phyloP scores from a whole-genome alignment of 2,113 vertebrate species.

The Platichthys flesus region DNA sequence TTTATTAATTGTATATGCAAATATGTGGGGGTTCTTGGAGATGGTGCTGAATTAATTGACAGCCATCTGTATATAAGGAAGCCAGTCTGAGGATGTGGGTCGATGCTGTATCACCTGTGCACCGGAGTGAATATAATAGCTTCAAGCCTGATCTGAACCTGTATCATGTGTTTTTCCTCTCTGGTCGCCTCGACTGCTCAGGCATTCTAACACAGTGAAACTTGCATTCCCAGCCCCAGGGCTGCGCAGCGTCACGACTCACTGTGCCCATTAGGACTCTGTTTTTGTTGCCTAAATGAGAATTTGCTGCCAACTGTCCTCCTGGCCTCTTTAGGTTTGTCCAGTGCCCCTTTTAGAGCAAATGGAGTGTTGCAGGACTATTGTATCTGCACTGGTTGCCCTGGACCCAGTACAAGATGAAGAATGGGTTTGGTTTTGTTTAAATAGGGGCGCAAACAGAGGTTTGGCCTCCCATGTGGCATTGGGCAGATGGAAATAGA shows the following conservation, averaged over 20 bases:
- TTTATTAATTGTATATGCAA: too few species aligned
- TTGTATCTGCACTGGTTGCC: constrained; percentile 41
- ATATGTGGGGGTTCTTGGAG: too few species aligned
- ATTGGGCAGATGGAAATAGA: constrained; percentile 50
- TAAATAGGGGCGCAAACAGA: constrained; percentile 24
- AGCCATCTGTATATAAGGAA: too few species aligned
- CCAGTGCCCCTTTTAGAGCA: constrained; percentile 49
- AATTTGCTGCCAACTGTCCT: constrained; percentile 55
- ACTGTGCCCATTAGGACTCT: constrained; percentile 58
- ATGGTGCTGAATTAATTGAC: too few species aligned
- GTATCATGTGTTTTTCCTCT: too few species aligned
- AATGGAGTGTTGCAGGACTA: constrained; percentile 47
- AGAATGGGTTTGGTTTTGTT: constrained; percentile 10
- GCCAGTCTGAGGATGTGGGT: too few species aligned
- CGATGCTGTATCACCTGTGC: too few species aligned
- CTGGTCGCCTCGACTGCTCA: too few species aligned
- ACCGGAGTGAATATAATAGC: too few species aligned
- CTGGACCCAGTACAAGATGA: constrained; percentile 17
- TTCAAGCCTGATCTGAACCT: too few species aligned
- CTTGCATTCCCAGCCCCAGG: constrained; percentile 38
- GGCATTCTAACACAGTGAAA: not conserved
- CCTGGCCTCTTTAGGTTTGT: constrained; percentile 48
- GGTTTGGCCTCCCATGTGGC: constrained; percentile 35
- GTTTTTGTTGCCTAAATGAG: constrained; percentile 60
- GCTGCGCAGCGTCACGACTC: constrained; percentile 44